Evolutionary conservation across 2,888 invertebrate genomes (phyloP).

Genomic region (Phengaris alcon): DNA sequence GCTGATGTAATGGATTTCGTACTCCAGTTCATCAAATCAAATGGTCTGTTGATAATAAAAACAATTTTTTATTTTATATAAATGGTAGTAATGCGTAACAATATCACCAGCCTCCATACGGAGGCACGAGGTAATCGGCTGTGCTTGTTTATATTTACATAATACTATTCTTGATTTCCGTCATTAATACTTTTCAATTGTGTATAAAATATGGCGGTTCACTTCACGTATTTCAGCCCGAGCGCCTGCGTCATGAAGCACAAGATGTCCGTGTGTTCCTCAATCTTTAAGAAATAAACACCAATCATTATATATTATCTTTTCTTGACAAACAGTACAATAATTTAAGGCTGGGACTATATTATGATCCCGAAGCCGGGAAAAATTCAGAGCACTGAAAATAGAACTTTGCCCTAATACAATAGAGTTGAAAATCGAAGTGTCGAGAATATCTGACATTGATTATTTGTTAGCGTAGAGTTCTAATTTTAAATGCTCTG

Average conservation of each 20-base stretch:
- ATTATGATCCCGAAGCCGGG: too few relatives aligned
- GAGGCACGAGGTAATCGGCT: slow-evolving; percentile 68
- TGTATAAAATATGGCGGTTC: slow-evolving; percentile 41
- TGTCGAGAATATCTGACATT: too few relatives aligned
- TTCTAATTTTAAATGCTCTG: too few relatives aligned
- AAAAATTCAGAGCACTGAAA: too few relatives aligned
- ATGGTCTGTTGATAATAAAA: slow-evolving; percentile 58
- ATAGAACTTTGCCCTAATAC: too few relatives aligned
- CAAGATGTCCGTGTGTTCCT: slow-evolving; percentile 94
- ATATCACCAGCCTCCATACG: slow-evolving; percentile 65
- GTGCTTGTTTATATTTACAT: slow-evolving; percentile 61
- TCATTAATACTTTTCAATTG: slow-evolving; percentile 38
- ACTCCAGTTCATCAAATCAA: slow-evolving; percentile 8
- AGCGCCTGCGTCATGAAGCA: slow-evolving; percentile 89
- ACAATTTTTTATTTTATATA: slow-evolving; percentile 69
- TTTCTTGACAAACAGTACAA: too few relatives aligned
- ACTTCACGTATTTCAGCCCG: slow-evolving; percentile 80
- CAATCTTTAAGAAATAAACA: slow-evolving; percentile 84
- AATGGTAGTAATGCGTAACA: slow-evolving; percentile 74
- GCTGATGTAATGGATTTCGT: too few relatives aligned
- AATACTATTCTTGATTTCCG: slow-evolving; percentile 55
- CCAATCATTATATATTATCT: too few relatives aligned
- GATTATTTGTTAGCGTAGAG: too few relatives aligned
- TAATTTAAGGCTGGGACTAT: too few relatives aligned
- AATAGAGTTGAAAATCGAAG: too few relatives aligned